Evolutionary conservation across 2,888 invertebrate genomes (phyloP), one percentile per base, ranked within the genome.

Genomic region (Sepiola atlantica): DNA sequence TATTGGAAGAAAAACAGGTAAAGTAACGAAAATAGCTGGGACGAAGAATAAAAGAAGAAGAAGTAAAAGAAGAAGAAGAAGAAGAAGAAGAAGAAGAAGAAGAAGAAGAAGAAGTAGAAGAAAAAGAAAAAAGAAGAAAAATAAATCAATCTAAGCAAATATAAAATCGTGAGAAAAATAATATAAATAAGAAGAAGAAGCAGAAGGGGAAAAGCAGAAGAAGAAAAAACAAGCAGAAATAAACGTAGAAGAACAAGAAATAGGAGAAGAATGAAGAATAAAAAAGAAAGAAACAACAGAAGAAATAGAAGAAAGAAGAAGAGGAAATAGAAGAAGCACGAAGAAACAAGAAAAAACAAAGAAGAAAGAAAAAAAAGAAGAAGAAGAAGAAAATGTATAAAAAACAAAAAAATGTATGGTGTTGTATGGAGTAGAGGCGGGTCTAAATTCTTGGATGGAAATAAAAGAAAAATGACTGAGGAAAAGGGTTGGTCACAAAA

Each of bases 211-310:
- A n/a, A 57, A 57, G 21, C 14, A 21, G 18, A 57, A 1, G 3
- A 24, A 61, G 28, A 10, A 24, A 61, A 61, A 28, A 61, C 1
- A 61, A 61, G 10, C 6, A 32, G 12, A 32, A 32, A 14, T 14
- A 16, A 16, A 32, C 0, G 4, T 0, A 16, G 0, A n/a, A n/a
- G 32, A 32, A 2, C 12, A 77, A 4, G 16, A 18, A 32, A n/a
- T 1, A 8, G 8, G 0, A 0, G 45, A 10, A 77, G 12, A n/a
- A 12, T 3, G 6, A 8, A 3, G 14, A 21, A 21, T 6, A 24
- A 24, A 24, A 61, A 61, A 8, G 8, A 45, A 45, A 45, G n/a
- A n/a, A n/a, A n/a, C n/a, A n/a, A 16, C 21, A 61, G 10, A 24
- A 61, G 24, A 61, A 6, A 61, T 24, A 28, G 24, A 24, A 61